Evolutionary conservation across 2,797 vertebrate genomes (phyloP).

Genomic region (Danio kyathit): DNA sequence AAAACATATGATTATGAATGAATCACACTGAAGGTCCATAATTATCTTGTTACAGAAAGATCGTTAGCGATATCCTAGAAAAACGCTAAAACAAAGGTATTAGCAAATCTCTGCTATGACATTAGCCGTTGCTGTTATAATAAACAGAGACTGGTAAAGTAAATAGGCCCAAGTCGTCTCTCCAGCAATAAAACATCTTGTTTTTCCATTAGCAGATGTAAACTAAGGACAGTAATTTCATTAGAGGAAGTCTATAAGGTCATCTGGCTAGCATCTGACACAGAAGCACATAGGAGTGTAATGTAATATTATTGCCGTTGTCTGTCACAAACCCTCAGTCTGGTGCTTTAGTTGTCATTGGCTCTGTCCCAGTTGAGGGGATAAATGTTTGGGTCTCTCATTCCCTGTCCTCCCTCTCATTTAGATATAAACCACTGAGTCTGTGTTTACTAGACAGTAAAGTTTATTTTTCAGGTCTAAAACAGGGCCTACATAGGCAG

Average conservation of each 20-base stretch:
- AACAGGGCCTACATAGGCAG: constrained; percentile 20
- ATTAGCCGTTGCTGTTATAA: constrained; percentile 7
- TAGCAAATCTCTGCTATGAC: constrained; percentile 1
- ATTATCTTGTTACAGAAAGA: constrained; percentile 21
- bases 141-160: constrained; percentile 37
- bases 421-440: constrained; percentile 26
- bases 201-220: constrained; percentile 28
- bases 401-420: background rate
- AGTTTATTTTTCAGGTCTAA: constrained; percentile 49
- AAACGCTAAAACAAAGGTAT: constrained; percentile 40
- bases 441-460: constrained; percentile 18
- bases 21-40: background rate
- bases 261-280: constrained; percentile 16
- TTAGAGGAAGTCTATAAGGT: constrained; percentile 32
- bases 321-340: background rate
- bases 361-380: constrained; percentile 11
- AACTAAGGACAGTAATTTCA: constrained; percentile 8
- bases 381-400: constrained; percentile 27
- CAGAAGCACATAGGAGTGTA: constrained; percentile 7
- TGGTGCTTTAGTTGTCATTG: constrained; percentile 1
- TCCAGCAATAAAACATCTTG: background rate
- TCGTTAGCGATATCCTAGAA: constrained; percentile 20
- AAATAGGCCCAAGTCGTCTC: constrained; percentile 3
- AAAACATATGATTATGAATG: constrained; percentile 23
- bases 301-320: constrained; percentile 3